These are phyloP conservation scores for Schizotus pectinicornis DNA, from an alignment of 2,888 invertebrate species.

Conservation along the genomic window DNA sequence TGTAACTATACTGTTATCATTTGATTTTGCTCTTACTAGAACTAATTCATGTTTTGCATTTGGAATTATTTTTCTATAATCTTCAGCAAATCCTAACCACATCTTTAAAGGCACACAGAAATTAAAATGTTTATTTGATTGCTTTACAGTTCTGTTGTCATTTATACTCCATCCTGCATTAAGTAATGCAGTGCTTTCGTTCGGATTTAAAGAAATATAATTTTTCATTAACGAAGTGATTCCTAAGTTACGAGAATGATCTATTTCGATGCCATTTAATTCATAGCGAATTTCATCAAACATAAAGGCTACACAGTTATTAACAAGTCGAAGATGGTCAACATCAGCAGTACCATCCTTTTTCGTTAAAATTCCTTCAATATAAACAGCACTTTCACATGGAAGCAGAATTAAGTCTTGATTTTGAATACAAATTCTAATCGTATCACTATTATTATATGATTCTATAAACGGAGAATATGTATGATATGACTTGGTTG, in stretches of 20 bases:
- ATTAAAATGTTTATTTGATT: conserved; percentile 18
- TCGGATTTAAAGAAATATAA: conserved; percentile 20
- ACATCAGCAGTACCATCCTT: conserved; percentile 4
- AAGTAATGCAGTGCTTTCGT: conserved; percentile 7
- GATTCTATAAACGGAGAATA: conserved; percentile 41
- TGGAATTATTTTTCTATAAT: conserved; percentile 36
- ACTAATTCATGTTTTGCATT: conserved; percentile 54
- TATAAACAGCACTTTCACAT: conserved; percentile 35
- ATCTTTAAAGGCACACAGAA: conserved; percentile 30
- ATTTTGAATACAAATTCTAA: conserved; percentile 43
- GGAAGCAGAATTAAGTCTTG: conserved; percentile 38
- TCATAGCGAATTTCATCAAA: conserved; percentile 29
- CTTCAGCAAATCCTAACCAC: conserved; percentile 35
- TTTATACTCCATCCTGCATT: conserved; percentile 26
- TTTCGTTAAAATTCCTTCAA: conserved; percentile 25
- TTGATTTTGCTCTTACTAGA: conserved; percentile 41
- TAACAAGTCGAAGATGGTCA: conserved; percentile 3
- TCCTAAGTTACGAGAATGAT: conserved; percentile 29
- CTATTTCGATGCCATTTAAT: conserved; percentile 35
- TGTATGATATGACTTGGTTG: conserved; percentile 37
- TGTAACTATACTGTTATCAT: conserved; percentile 39
- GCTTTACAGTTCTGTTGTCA: conserved; percentile 4
- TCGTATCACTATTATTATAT: conserved; percentile 45
- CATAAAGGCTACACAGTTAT: conserved; percentile 25
- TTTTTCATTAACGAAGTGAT: conserved; percentile 27